Base-by-base conservation (phyloP, 2,113 vertebrate species). In the Gasterosteus aculeatus region DNA sequence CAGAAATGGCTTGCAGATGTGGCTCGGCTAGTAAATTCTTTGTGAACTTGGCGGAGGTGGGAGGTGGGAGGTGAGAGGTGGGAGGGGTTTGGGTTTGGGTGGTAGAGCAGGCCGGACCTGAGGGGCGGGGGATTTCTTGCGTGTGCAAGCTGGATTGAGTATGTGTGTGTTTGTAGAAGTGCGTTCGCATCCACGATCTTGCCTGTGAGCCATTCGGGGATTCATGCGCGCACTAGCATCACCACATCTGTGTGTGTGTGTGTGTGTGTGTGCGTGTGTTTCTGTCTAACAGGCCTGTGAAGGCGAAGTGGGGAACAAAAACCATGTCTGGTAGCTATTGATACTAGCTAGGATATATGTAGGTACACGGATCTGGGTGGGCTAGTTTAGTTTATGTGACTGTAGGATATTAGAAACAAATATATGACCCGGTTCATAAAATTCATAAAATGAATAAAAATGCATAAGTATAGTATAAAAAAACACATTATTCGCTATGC, bases 1-100 rank as follows among this genome's bases (percentile, higher is more conserved):
- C 77, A 84, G 31, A 86, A 93, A 94, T 91, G 86, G 85, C 64
- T 93, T 89, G 80, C 92, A 94, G 92, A 93, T 94, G 93, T 92
- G 82, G 77, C 85, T 84, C 19, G 15, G 63, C 80, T 93, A 89
- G 92, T 93, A 93, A 83, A 91, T 92, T 89, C 81, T 87, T 87
- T 78, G 60, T 87, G 81, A 86, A 88, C 76, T 84, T 82, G 77
- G 72, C 49, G 80, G 81, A 68, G 70, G 35, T 41, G 35, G 75
- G 14, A 49, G 49, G 41, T 19, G 77, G 33, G 60, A 7, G 4
- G 38, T 8, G 4, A 16, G 64, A 41, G 33, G 41, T 73, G 67
- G 38, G 31, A 80, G 65, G 10, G 4, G 44, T 9, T 3, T 16
- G 64, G 35, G 33, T 47, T 73, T 64, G 38, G 31, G 82, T 67